phyloP scores from a whole-genome alignment of 2,888 invertebrate genomes.

The Oscheius myriophilus region DNA sequence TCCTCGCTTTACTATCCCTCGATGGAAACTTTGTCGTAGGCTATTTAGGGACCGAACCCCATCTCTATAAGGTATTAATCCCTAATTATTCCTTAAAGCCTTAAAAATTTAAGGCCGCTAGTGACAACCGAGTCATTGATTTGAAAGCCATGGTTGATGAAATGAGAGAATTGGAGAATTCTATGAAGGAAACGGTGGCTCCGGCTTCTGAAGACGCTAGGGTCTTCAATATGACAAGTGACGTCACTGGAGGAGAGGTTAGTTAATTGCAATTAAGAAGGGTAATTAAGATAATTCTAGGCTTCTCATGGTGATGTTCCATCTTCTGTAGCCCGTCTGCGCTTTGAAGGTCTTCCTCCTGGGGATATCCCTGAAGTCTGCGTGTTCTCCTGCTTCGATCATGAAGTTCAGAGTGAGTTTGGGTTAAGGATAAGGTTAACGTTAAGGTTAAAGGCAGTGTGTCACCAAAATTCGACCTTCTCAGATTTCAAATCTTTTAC shows the following conservation, averaged over 20 bases:
- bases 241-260: too few relatives aligned
- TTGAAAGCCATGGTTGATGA: conserved; percentile 14
- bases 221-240: too few relatives aligned
- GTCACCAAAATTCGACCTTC: not conserved
- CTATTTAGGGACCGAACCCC: conserved; percentile 53
- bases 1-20: conserved; percentile 32
- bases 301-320: too few relatives aligned
- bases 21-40: conserved; percentile 42
- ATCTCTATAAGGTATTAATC: conserved; percentile 29
- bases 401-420: not conserved
- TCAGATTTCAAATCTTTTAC: too few relatives aligned
- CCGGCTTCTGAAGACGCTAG: too few relatives aligned
- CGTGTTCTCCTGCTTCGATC: too few relatives aligned
- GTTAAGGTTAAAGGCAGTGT: too few relatives aligned
- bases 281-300: too few relatives aligned
- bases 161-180: conserved; percentile 8
- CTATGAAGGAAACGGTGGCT: not conserved
- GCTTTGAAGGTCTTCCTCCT: too few relatives aligned
- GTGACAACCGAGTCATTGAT: conserved; percentile 18
- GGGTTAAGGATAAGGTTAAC: not conserved
- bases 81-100: not conserved
- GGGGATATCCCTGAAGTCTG: too few relatives aligned
- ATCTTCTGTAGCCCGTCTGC: too few relatives aligned
- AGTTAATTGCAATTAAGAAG: too few relatives aligned
- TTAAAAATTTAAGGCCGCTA: conserved; percentile 4